These are phyloP conservation scores for Heliconius congener DNA, from an alignment of 1,140 invertebrate species.

Conservation along the genomic window DNA sequence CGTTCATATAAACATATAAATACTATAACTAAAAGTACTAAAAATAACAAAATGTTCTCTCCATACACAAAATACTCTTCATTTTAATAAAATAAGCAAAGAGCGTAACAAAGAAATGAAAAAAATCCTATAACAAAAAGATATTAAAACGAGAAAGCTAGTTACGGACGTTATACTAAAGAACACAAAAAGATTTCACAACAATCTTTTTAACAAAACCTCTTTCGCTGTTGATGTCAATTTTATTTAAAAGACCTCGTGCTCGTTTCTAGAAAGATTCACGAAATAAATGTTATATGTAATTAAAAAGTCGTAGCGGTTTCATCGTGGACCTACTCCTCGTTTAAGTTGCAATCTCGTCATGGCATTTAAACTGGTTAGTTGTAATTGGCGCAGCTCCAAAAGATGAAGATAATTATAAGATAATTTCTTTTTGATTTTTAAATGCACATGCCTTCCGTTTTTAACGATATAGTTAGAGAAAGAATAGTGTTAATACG, in stretches of 20 bases:
- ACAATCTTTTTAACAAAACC: constrained; percentile 16
- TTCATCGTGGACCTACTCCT: constrained; percentile 28
- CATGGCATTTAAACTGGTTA: constrained; percentile 38
- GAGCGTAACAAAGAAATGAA: not conserved
- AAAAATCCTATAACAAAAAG: constrained; percentile 9
- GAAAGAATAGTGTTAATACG: too few relatives aligned
- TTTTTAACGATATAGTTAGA: not conserved
- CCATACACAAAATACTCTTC: not conserved
- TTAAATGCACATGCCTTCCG: constrained; percentile 11
- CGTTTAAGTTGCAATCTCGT: constrained; percentile 36
- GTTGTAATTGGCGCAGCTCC: constrained; percentile 33
- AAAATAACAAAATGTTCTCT: not conserved
- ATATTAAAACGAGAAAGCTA: constrained; percentile 15
- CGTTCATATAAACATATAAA: not conserved
- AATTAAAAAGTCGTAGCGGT: constrained; percentile 34
- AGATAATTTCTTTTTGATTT: constrained; percentile 28
- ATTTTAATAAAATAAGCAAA: constrained; percentile 1
- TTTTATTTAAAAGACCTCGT: constrained; percentile 16
- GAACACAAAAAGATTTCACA: constrained; percentile 16
- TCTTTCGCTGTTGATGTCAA: constrained; percentile 13
- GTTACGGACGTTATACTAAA: constrained; percentile 8
- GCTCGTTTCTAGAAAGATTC: not conserved
- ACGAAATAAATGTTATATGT: constrained; percentile 23
- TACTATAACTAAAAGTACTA: not conserved
- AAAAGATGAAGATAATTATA: constrained; percentile 20